Evolutionary conservation across 1,140 invertebrate species (phyloP), one percentile per base, ranked within the genome.

Genomic region (Brachionus plicatilis): DNA sequence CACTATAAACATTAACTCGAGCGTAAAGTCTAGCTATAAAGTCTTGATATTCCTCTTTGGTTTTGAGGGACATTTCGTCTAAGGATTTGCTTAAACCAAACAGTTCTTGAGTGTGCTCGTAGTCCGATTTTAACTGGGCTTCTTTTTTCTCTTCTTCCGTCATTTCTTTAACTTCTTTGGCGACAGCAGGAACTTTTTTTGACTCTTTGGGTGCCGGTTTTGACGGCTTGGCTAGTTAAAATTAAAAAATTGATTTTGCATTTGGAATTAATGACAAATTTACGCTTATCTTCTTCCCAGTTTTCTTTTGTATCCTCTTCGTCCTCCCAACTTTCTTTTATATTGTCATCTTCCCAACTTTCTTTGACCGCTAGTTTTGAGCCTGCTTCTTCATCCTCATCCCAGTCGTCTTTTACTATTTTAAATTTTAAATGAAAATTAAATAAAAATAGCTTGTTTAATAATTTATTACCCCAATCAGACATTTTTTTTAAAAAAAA

Each of bases 291-390:
- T 9, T 72, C 66, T 68, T 75, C 72, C 47, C 53, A 24, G 5
- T n/a, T 60, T 60, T 60, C 53, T 20, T 60, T 60, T 9, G 9
- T 3, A 20, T 60, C 53, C 20, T 60, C 53, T 24, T 82, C 79
- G 29, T 82, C 79, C 20, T 82, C 79, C 79, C 79, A 82, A 37
- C 79, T 82, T 82, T 82, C 79, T 65, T 82, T 82, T 9, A 82
- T 43, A 9, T 41, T 17, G 14, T 82, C 79, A 47, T 82, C 79
- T 65, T 82, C 79, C 79, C 79, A 82, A 66, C 79, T 82, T 17
- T 82, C 79, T 65, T 82, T 82, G 1, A 82, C 11, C n/a, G 24
- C 53, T 65, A 17, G n/a, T 43, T 65, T 82, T 14, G 79, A 12
- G 29, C 27, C 20, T 50, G 5, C 3, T 12, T 76, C 79, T 14